phyloP scores from a whole-genome alignment of 2,888 invertebrate genomes.

The Tenthredo scrophulariae region DNA sequence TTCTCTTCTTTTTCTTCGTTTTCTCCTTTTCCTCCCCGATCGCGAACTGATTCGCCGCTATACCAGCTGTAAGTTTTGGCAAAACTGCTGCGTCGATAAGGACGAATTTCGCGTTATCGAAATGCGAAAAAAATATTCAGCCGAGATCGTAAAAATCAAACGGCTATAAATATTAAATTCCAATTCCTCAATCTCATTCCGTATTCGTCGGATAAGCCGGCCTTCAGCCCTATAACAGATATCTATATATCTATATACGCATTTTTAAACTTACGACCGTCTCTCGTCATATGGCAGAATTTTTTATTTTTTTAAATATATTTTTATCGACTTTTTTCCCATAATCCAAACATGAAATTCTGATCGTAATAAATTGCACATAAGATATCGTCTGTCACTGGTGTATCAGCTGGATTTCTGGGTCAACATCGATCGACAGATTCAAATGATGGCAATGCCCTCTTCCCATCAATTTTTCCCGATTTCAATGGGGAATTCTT shows the following conservation, averaged over 20 bases:
- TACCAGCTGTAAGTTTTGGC: neutral
- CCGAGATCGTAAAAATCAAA: constrained; percentile 46
- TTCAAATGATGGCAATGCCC: neutral
- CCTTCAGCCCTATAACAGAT: constrained; percentile 1
- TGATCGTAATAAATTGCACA: neutral
- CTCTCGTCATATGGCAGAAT: neutral
- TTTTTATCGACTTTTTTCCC: neutral
- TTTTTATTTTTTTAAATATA: neutral
- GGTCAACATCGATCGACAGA: neutral
- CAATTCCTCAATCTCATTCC: constrained; percentile 45
- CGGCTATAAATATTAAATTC: constrained; percentile 50
- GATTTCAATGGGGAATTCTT: neutral
- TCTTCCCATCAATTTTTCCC: neutral
- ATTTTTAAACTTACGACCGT: neutral
- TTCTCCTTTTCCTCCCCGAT: neutral
- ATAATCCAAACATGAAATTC: neutral
- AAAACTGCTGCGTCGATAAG: constrained; percentile 45
- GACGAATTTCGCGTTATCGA: constrained; percentile 43
- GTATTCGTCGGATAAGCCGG: constrained; percentile 46
- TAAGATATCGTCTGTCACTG: neutral
- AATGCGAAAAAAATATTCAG: constrained; percentile 32
- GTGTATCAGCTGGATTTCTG: constrained; percentile 9
- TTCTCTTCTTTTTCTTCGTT: neutral
- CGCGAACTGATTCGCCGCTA: neutral
- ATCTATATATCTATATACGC: neutral